phyloP scores from a whole-genome alignment of 1,140 invertebrate genomes.

The Macrobrachium rosenbergii region DNA sequence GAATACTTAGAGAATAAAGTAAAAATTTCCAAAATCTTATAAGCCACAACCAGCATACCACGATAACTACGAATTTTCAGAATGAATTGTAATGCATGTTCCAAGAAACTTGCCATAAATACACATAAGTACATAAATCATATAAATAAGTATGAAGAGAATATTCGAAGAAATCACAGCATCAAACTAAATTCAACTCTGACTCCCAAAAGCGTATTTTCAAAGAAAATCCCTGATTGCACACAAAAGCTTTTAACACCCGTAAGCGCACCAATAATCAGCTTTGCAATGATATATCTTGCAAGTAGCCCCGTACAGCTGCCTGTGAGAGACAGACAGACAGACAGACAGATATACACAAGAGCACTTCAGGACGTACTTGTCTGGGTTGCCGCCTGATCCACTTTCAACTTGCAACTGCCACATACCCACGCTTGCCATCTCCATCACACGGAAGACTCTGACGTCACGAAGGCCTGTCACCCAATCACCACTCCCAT shows the following conservation, averaged over 20 bases:
- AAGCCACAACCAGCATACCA: too few relatives aligned
- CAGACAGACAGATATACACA: not conserved
- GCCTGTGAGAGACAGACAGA: not conserved
- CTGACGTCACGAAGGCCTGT: not conserved
- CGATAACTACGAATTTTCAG: too few relatives aligned
- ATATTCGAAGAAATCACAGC: too few relatives aligned
- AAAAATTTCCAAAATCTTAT: too few relatives aligned
- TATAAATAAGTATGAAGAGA: too few relatives aligned
- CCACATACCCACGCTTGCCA: constrained; percentile 15
- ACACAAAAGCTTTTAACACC: not conserved
- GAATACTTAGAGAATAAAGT: too few relatives aligned
- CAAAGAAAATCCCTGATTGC: not conserved
- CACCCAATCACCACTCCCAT: not conserved
- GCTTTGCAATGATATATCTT: not conserved
- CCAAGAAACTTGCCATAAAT: too few relatives aligned
- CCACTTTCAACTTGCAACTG: constrained; percentile 21
- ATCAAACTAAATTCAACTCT: too few relatives aligned
- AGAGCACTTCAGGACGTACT: not conserved
- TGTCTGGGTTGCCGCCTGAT: constrained; percentile 3
- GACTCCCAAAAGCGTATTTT: not conserved
- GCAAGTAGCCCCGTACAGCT: not conserved
- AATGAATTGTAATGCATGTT: too few relatives aligned
- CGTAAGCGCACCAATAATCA: not conserved
- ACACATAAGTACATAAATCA: too few relatives aligned
- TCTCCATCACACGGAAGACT: not conserved